Evolutionary conservation across 1,140 invertebrate species (phyloP).

Genomic region (Diprion similis): DNA sequence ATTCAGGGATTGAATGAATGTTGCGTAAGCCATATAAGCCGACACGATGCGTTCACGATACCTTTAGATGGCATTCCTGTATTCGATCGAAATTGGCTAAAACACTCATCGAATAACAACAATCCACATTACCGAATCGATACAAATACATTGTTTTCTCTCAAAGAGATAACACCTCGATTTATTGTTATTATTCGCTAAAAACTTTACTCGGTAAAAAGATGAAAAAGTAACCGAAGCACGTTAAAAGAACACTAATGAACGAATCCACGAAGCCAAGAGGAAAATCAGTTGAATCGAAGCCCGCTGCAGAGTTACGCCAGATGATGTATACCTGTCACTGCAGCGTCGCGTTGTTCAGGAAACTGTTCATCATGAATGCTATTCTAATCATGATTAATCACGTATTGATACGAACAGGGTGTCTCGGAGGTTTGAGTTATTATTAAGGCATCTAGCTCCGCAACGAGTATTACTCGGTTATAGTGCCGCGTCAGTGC

Average conservation of each 20-base stretch:
- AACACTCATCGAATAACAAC: too few species aligned
- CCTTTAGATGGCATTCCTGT: not conserved
- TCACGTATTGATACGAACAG: slow-evolving; percentile 1
- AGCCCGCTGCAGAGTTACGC: not conserved
- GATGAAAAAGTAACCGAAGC: too few species aligned
- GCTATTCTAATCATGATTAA: slow-evolving; percentile 15
- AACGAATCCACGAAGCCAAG: not conserved
- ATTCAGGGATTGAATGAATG: not conserved
- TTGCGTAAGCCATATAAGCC: not conserved
- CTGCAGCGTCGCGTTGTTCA: slow-evolving; percentile 2
- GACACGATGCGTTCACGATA: not conserved
- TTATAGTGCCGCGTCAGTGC: not conserved
- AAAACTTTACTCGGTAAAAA: too few species aligned
- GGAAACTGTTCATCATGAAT: slow-evolving; percentile 10
- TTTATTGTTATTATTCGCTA: too few species aligned
- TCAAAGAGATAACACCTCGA: too few species aligned
- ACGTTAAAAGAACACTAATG: not conserved
- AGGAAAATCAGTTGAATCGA: not conserved
- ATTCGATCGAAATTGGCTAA: not conserved
- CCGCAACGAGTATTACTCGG: not conserved
- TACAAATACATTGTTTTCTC: too few species aligned
- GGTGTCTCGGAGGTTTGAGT: slow-evolving; percentile 13
- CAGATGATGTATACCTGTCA: slow-evolving; percentile 6
- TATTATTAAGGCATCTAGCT: slow-evolving; percentile 16
- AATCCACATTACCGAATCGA: too few species aligned